Percentiles rank a stretch among this genome's conserved stretches.
Conservation (phyloP, 2,888 invertebrate species). For the Drosophila sordidapex region DNA sequence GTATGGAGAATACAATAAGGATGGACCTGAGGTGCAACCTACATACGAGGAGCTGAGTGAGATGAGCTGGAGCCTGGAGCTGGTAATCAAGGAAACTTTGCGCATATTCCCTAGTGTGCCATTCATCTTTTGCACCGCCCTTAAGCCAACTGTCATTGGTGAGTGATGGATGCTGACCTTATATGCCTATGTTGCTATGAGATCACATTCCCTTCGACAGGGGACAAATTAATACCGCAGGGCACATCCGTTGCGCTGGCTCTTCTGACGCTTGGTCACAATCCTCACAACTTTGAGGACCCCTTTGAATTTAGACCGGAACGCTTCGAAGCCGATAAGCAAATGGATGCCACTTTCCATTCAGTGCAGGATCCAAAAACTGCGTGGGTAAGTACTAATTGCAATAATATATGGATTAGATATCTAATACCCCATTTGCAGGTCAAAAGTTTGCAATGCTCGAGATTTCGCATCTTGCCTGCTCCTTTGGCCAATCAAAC, state of each 20-base stretch:
- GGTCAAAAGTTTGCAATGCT: constrained; percentile 86
- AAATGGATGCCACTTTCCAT: constrained; percentile 85
- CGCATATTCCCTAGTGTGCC: constrained; percentile 81
- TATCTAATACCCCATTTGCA: constrained; percentile 10
- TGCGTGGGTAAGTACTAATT: constrained; percentile 68
- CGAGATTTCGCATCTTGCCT: constrained; percentile 85
- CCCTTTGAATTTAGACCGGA: constrained; percentile 85
- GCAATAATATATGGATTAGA: not conserved
- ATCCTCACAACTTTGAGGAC: constrained; percentile 69
- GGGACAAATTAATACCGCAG: constrained; percentile 71
- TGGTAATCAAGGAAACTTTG: constrained; percentile 76
- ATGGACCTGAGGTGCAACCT: constrained; percentile 73
- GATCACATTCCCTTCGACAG: constrained; percentile 39
- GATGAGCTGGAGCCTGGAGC: constrained; percentile 80
- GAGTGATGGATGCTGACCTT: constrained; percentile 27
- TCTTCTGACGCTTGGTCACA: constrained; percentile 70
- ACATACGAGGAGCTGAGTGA: constrained; percentile 67
- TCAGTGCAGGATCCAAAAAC: constrained; percentile 88
- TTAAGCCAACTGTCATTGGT: constrained; percentile 67
- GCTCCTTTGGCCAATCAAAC: constrained; percentile 83
- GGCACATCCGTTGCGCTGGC: constrained; percentile 67
- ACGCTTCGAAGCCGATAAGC: constrained; percentile 65
- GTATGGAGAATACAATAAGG: constrained; percentile 70
- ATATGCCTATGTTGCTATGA: not conserved
- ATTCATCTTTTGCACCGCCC: constrained; percentile 66